These are phyloP conservation scores for Eurytoma californica DNA, from an alignment of 2,888 invertebrate species.

Conservation along the genomic window DNA sequence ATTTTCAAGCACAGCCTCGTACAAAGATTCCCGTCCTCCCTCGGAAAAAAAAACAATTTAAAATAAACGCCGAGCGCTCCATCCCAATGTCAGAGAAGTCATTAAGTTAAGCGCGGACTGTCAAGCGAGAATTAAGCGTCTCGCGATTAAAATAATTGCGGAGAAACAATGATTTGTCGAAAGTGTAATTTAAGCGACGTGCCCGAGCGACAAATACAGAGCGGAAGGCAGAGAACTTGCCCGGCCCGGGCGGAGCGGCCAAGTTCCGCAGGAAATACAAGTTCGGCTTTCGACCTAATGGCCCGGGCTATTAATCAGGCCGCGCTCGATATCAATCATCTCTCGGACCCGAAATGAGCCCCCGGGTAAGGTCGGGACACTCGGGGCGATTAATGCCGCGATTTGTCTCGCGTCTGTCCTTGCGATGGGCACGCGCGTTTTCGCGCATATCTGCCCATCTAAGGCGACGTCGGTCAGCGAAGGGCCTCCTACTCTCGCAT, in stretches of 20 bases:
- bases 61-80: no score
- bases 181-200: slow-evolving; percentile 12
- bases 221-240: background rate
- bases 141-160: background rate
- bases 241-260: background rate
- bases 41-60: no score
- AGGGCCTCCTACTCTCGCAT: no score
- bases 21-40: no score
- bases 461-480: background rate
- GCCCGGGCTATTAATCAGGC: slow-evolving; percentile 58
- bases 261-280: slow-evolving; percentile 38
- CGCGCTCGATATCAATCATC: slow-evolving; percentile 57
- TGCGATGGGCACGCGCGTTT: slow-evolving; percentile 13
- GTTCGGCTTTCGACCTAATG: slow-evolving; percentile 55
- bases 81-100: no score
- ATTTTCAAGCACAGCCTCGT: no score
- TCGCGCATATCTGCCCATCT: background rate
- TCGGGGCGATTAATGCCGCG: slow-evolving; percentile 56
- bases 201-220: background rate
- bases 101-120: no score
- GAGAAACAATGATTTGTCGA: slow-evolving; percentile 17
- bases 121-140: background rate
- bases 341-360: slow-evolving; percentile 43
- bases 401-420: slow-evolving; percentile 54
- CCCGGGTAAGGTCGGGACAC: slow-evolving; percentile 37